These are phyloP conservation scores for Sarcophilus harrisii DNA, from an alignment of 2,797 vertebrate species.

Conservation along the genomic window DNA sequence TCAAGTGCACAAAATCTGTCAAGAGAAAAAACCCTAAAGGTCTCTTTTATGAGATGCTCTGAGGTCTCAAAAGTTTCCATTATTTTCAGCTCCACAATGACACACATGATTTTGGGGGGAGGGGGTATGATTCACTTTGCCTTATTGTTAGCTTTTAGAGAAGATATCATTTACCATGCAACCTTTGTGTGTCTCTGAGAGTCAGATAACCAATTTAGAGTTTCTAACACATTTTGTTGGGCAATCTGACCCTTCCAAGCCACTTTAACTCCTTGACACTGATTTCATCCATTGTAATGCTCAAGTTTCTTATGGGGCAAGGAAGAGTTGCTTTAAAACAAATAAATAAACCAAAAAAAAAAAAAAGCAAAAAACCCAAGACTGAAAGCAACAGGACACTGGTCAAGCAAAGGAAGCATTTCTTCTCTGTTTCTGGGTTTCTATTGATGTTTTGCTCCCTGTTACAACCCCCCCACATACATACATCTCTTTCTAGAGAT, in stretches of 20 bases:
- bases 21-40: conserved; percentile 76
- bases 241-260: conserved; percentile 72
- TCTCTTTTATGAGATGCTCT: conserved; percentile 74
- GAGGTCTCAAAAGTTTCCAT: conserved; percentile 70
- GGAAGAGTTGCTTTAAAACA: background rate
- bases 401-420: conserved; percentile 66
- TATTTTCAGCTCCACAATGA: conserved; percentile 79
- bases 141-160: conserved; percentile 75
- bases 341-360: background rate
- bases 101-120: conserved; percentile 73
- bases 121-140: conserved; percentile 71
- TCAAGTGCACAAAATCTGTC: conserved; percentile 77
- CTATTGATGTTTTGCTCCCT: conserved; percentile 63
- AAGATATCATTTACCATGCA: conserved; percentile 77
- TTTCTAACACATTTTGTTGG: conserved; percentile 60
- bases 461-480: background rate
- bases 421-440: background rate
- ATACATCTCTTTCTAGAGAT: conserved; percentile 75
- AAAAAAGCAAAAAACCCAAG: background rate
- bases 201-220: conserved; percentile 78
- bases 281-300: conserved; percentile 50
- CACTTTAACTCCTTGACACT: conserved; percentile 53
- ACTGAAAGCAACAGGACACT: conserved; percentile 38
- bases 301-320: conserved; percentile 9
- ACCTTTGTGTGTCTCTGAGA: conserved; percentile 73